Conservation (phyloP, 2,888 invertebrate species). For the Bedellia somnulentella region DNA sequence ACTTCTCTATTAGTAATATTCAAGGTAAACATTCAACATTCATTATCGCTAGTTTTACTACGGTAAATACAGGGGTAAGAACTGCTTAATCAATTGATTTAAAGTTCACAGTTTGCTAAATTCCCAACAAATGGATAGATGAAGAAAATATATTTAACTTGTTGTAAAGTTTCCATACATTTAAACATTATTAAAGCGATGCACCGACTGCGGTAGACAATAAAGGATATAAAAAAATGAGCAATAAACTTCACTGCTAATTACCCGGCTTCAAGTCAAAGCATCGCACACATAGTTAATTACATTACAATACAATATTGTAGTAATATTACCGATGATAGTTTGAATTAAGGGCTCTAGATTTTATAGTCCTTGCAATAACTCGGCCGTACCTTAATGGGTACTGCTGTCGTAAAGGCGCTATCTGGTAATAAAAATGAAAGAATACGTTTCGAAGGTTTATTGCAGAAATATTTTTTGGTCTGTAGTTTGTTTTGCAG, state of each 20-base stretch:
- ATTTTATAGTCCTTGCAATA: slow-evolving; percentile 4
- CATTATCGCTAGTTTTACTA: too few relatives aligned
- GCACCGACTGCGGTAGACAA: too few relatives aligned
- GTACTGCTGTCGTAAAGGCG: slow-evolving; percentile 1
- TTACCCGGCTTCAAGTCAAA: slow-evolving; percentile 5
- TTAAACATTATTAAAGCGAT: too few relatives aligned
- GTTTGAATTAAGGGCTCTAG: slow-evolving; percentile 4
- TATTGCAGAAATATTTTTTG: slow-evolving; percentile 1
- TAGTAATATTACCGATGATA: slow-evolving; percentile 5
- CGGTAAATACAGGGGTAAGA: too few relatives aligned
- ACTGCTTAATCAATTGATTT: too few relatives aligned
- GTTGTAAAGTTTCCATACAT: too few relatives aligned
- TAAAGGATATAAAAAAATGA: too few relatives aligned
- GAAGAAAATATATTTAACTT: too few relatives aligned
- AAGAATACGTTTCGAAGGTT: not conserved
- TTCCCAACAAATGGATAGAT: too few relatives aligned
- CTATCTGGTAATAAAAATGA: slow-evolving; percentile 2
- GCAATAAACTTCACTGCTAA: slow-evolving; percentile 4
- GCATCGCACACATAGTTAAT: slow-evolving; percentile 3
- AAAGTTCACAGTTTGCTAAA: too few relatives aligned
- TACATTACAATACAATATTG: slow-evolving; percentile 4
- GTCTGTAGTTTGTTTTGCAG: not conserved
- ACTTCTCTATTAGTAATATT: too few relatives aligned
- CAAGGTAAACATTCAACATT: too few relatives aligned
- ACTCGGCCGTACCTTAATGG: slow-evolving; percentile 1